Base-by-base conservation (phyloP, 1,140 invertebrate species). In the Spodoptera frugiperda region DNA sequence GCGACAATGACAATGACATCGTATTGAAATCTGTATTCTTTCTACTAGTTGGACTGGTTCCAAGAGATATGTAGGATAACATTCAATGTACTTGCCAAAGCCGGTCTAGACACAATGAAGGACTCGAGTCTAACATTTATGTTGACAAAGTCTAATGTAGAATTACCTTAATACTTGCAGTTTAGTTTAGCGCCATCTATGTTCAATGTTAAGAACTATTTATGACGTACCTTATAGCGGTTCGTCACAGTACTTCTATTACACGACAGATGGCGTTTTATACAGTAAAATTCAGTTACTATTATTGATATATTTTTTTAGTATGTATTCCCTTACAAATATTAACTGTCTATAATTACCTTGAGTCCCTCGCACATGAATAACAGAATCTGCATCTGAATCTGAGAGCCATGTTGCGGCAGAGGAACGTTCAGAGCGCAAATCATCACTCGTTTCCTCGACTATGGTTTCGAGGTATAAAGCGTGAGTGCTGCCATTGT, bases 391-490 rank as follows among this genome's bases (percentile, higher is more conserved):
- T 39, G 94, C 93, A 82, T 94, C 94, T 59, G 93, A 94, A 79
- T 94, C 94, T 2, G 92, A 94, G n/a, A 94, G 86, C 94, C 94
- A 94, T 61, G 92, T 93, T 63, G 92, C 91, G 65, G 90, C 92
- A 2, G 89, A 93, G 30, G 91, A 94, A 39, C 96, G 96, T 83
- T 97, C 96, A 67, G 96, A 97, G 55, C 96, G 95, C 78, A 97
- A 92, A 89, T 97, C 96, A 90, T 97, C 97, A 76, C 96, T 97
- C 2, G 96, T 97, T 89, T 97, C 97, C 87, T 97, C 97, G 77
- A 96, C 93, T 87, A 97, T 97, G 0, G 96, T 97, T 89, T 97
- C 97, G 91, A 97, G 93, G 88, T 94, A 94, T 82, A 93, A 87
- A 78, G 91, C 91, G 80, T 92, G 89, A 81, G 88, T 92, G 86